A percentile compares a stretch with the other conserved stretches of the same genome.
Conservation (phyloP, 2,888 invertebrate species). For the Abrostola tripartita region DNA sequence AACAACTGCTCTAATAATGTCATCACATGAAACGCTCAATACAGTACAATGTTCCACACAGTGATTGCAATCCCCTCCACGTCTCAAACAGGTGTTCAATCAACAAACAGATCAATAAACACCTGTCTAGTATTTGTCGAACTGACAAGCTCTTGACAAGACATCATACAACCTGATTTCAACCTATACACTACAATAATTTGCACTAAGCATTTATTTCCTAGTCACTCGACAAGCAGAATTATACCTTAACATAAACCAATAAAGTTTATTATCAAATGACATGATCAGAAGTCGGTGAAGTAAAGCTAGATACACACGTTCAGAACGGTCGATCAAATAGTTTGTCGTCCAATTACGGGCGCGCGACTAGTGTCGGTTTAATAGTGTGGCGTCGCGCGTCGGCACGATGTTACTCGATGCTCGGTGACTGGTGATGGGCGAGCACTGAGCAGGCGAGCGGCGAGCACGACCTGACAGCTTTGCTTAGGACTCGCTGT, state of each 20-base stretch:
- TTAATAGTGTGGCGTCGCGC: conserved; percentile 55
- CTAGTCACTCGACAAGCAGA: not conserved
- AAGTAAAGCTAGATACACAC: conserved; percentile 54
- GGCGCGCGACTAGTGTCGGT: conserved; percentile 56
- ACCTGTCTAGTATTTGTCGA: conserved; percentile 27
- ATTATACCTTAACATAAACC: not conserved
- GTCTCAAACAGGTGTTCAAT: not conserved
- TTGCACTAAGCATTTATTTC: conserved; percentile 20
- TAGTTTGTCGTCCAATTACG: conserved; percentile 68
- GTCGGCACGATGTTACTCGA: conserved; percentile 51
- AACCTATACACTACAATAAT: conserved; percentile 30
- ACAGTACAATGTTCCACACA: not conserved
- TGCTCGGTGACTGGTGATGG: conserved; percentile 20
- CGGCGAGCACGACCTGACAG: conserved; percentile 28
- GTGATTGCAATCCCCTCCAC: conserved; percentile 8
- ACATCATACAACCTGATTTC: conserved; percentile 42
- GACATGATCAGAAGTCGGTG: conserved; percentile 5
- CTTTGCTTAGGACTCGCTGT: conserved; percentile 31
- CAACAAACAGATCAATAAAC: conserved; percentile 13
- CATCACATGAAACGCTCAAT: too few relatives aligned
- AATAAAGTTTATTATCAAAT: conserved; percentile 7
- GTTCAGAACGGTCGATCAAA: conserved; percentile 59
- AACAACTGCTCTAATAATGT: not conserved
- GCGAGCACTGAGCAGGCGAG: conserved; percentile 30
- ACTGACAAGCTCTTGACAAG: conserved; percentile 29